Percentiles rank a stretch among this genome's conserved stretches.
Conservation (phyloP, 2,888 invertebrate genomes). For the Drosophila cyrtoloma region DNA sequence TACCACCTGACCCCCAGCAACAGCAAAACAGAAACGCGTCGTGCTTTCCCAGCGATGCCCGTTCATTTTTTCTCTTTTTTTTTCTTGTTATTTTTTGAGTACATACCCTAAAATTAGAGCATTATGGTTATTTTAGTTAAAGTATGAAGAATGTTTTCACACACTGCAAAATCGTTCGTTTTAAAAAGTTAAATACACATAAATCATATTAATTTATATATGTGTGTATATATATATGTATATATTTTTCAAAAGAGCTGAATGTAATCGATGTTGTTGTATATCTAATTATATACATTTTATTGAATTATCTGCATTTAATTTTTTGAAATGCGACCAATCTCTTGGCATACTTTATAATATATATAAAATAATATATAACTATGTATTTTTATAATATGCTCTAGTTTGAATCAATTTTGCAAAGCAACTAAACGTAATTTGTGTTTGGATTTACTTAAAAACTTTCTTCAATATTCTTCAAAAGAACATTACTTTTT, state of each 20-base stretch:
- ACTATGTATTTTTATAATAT: background rate
- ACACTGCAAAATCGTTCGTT: background rate
- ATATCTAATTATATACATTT: background rate
- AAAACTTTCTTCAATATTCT: background rate
- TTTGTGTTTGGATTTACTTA: background rate
- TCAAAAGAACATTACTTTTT: background rate
- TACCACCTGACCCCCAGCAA: conserved; percentile 62
- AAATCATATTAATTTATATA: background rate
- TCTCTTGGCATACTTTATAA: background rate
- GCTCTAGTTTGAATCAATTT: background rate
- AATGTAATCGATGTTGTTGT: background rate
- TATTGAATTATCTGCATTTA: background rate
- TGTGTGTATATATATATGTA: too few species aligned
- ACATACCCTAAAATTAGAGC: conserved; percentile 12
- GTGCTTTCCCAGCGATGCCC: conserved; percentile 30
- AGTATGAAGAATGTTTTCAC: background rate
- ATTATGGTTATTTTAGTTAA: background rate
- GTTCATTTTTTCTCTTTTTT: conserved; percentile 17
- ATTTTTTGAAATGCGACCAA: background rate
- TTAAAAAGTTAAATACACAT: background rate
- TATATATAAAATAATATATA: background rate
- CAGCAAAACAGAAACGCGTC: conserved; percentile 33
- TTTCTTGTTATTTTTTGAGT: background rate
- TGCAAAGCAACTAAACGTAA: background rate
- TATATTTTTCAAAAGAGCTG: too few species aligned